Conservation (phyloP, 2,113 vertebrate genomes). For the Mus musculus region GRCm39 chr15:49286001-49286500, state of each 20-base stretch:
- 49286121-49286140: neutral
- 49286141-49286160: neutral
- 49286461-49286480: neutral
- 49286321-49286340: neutral
- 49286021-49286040: neutral
- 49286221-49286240: neutral
- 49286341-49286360: neutral
- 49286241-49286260: neutral
- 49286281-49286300: neutral
- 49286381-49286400: neutral
- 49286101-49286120: neutral
- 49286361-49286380: neutral
- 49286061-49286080: neutral
- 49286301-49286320: neutral
- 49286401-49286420: neutral
- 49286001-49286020: neutral
- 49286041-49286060: neutral
- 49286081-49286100: neutral
- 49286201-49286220: neutral
- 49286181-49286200: neutral
- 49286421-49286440: neutral
- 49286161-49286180: neutral
- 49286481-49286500: neutral
- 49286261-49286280: neutral
- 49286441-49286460: neutral